A percentile compares a stretch with the other conserved stretches of the same genome.
Conservation (phyloP, 2,797 vertebrate genomes). For the Coluber constrictor region DNA sequence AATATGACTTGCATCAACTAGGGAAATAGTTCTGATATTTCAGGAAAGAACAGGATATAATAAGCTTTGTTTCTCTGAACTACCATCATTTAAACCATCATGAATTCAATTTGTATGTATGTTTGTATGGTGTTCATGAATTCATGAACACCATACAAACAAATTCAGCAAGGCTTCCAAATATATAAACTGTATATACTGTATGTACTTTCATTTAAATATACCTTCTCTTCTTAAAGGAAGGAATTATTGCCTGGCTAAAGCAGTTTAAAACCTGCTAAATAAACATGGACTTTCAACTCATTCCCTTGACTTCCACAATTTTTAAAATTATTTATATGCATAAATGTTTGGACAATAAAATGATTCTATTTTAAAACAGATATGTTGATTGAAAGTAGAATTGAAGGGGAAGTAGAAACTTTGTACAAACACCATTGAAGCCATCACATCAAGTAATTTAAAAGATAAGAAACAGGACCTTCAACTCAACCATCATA, state of each 20-base stretch:
- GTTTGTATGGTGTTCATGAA: too few relatives aligned
- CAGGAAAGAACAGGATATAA: slow-evolving; percentile 4
- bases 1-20: background rate
- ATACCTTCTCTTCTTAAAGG: background rate
- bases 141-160: background rate
- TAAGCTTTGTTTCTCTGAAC: slow-evolving; percentile 15
- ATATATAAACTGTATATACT: background rate
- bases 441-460: slow-evolving; percentile 12
- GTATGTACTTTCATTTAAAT: background rate
- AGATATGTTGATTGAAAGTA: slow-evolving; percentile 7
- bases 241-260: slow-evolving; percentile 24
- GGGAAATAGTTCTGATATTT: slow-evolving; percentile 40
- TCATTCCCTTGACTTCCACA: slow-evolving; percentile 26
- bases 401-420: background rate
- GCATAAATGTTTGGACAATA: background rate
- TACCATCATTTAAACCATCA: background rate
- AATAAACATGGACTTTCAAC: slow-evolving; percentile 31
- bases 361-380: slow-evolving; percentile 32
- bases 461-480: slow-evolving; percentile 26
- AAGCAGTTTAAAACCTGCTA: slow-evolving; percentile 18
- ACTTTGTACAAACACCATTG: slow-evolving; percentile 5
- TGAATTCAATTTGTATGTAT: background rate
- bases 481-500: background rate
- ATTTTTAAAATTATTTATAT: slow-evolving; percentile 53
- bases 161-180: background rate